A percentile compares a stretch with the other conserved stretches of the same genome.
Evolutionary conservation across 2,797 vertebrate species (phyloP).

Genomic region (Tragopan temminckii): DNA sequence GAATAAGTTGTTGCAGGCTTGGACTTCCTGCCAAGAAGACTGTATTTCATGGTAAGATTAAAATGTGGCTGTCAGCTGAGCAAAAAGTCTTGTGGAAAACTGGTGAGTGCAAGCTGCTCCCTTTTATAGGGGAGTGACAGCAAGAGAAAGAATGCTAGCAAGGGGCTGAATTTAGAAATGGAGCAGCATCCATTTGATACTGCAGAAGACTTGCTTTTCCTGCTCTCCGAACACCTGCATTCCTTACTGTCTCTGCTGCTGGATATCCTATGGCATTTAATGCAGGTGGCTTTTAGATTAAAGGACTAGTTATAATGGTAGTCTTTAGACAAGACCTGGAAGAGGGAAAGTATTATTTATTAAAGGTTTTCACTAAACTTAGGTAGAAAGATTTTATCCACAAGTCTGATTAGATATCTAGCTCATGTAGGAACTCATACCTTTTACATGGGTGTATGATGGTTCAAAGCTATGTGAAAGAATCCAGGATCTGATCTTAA

Average conservation of each 20-base stretch:
- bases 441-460: background rate
- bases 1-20: background rate
- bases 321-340: background rate
- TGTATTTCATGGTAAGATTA: background rate
- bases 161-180: background rate
- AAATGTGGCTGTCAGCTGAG: background rate
- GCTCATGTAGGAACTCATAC: background rate
- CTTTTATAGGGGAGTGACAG: background rate
- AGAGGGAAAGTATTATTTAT: background rate
- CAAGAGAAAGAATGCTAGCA: background rate
- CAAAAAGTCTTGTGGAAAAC: background rate
- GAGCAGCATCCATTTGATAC: background rate
- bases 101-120: background rate
- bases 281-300: background rate
- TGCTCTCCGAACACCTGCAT: accelerated
- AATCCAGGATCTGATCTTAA: background rate
- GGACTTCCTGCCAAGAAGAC: background rate
- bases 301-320: background rate
- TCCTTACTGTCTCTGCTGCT: background rate
- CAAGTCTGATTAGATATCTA: background rate
- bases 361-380: background rate
- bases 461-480: background rate
- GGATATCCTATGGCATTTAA: background rate
- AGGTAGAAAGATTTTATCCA: background rate
- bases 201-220: background rate